Percentiles rank a stretch among this genome's conserved stretches.
Conservation (phyloP, 2,888 invertebrate species). For the Drosophila testacea region DNA sequence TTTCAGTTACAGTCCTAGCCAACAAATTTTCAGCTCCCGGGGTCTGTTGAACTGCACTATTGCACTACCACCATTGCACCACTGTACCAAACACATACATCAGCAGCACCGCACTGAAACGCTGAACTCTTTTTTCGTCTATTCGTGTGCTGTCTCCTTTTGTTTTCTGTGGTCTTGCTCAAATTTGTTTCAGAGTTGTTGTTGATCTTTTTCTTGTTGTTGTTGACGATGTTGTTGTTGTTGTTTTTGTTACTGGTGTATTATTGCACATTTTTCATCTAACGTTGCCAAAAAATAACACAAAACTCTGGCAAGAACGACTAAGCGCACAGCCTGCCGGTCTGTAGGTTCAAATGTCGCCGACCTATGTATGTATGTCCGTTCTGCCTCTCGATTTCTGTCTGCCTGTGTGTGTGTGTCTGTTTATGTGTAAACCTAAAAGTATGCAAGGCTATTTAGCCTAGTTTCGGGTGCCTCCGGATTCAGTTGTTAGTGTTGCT, state of each 20-base stretch:
- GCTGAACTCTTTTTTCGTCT: conserved; percentile 60
- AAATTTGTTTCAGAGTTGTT: conserved; percentile 17
- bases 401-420: not conserved
- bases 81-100: conserved; percentile 1
- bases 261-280: conserved; percentile 64
- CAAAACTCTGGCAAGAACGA: conserved; percentile 31
- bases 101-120: conserved; percentile 7
- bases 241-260: conserved; percentile 43
- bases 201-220: not conserved
- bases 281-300: conserved; percentile 57
- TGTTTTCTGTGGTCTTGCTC: conserved; percentile 16
- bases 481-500: conserved; percentile 28
- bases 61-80: conserved; percentile 24
- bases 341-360: conserved; percentile 77
- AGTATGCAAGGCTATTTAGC: conserved; percentile 72
- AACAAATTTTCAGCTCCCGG: conserved; percentile 50
- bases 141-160: conserved; percentile 20
- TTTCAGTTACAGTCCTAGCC: conserved; percentile 41
- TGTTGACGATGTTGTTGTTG: conserved; percentile 2
- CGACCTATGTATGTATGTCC: conserved; percentile 67
- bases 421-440: conserved; percentile 55
- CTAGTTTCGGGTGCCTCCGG: conserved; percentile 58
- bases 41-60: conserved; percentile 70
- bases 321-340: conserved; percentile 39
- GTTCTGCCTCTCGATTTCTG: conserved; percentile 17